These are phyloP conservation scores for Lycia hirtaria DNA, from an alignment of 2,888 invertebrate genomes.

Conservation along the genomic window DNA sequence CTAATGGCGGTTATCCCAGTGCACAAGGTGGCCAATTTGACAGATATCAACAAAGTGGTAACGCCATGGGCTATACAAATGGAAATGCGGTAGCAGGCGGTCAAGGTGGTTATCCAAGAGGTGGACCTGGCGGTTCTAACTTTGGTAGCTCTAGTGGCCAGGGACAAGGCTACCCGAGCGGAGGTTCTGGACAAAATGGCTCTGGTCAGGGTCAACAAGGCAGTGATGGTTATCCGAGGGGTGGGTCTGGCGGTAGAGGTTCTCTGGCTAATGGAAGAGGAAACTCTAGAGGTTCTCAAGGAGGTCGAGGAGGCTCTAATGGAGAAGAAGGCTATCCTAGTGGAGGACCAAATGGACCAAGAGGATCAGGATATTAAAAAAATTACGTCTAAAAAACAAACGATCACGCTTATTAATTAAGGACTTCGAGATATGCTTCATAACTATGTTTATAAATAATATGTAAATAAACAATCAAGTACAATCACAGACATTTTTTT, in stretches of 20 bases:
- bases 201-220: conserved; percentile 33
- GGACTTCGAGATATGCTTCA: conserved; percentile 6
- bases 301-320: conserved; percentile 36
- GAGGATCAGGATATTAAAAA: conserved; percentile 74
- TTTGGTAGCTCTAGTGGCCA: conserved; percentile 8
- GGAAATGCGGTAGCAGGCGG: conserved; percentile 49
- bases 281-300: conserved; percentile 44
- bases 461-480: conserved; percentile 35
- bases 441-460: conserved; percentile 17
- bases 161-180: conserved; percentile 51
- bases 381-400: conserved; percentile 8
- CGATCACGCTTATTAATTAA: not conserved
- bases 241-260: conserved; percentile 50
- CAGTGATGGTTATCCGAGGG: conserved; percentile 53
- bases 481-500: conserved; percentile 31
- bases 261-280: conserved; percentile 46
- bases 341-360: conserved; percentile 71
- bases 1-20: conserved; percentile 47
- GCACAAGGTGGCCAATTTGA: conserved; percentile 44
- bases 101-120: conserved; percentile 33
- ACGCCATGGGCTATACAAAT: conserved; percentile 51
- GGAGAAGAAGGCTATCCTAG: conserved; percentile 71
- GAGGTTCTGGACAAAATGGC: conserved; percentile 46
- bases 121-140: conserved; percentile 35
- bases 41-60: conserved; percentile 46